Evolutionary conservation across 2,888 invertebrate species (phyloP).

Genomic region (Philhelius pedissequus): DNA sequence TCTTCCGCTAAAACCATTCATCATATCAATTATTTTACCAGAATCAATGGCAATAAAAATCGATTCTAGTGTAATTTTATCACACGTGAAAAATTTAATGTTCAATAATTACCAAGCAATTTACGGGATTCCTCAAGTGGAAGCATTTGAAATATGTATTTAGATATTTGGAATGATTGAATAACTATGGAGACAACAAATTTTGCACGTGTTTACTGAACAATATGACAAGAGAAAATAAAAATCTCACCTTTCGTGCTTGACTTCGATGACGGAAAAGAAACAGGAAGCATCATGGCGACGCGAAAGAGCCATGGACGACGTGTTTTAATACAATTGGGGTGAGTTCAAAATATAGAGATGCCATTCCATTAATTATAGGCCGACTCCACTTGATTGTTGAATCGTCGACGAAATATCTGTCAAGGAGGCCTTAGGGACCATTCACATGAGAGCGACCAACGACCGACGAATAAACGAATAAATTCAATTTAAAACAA

Average conservation of each 20-base stretch:
- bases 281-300: slow-evolving; percentile 78
- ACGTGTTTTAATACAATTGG: slow-evolving; percentile 14
- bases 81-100: slow-evolving; percentile 71
- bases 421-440: too few relatives aligned
- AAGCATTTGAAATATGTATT: slow-evolving; percentile 46
- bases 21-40: slow-evolving; percentile 70
- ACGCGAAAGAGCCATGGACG: slow-evolving; percentile 28
- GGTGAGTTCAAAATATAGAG: slow-evolving; percentile 16
- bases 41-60: not conserved
- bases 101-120: slow-evolving; percentile 64
- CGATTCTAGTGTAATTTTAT: not conserved
- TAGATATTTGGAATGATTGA: slow-evolving; percentile 10
- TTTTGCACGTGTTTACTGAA: slow-evolving; percentile 72
- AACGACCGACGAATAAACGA: too few relatives aligned
- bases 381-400: too few relatives aligned
- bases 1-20: slow-evolving; percentile 76
- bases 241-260: slow-evolving; percentile 77
- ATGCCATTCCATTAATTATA: too few relatives aligned
- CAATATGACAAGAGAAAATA: slow-evolving; percentile 72
- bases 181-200: slow-evolving; percentile 41
- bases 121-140: slow-evolving; percentile 45
- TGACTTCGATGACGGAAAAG: slow-evolving; percentile 76
- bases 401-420: too few relatives aligned
- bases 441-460: too few relatives aligned
- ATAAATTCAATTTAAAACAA: too few relatives aligned